phyloP scores from a whole-genome alignment of 1,140 invertebrate genomes.

The Conus betulinus region DNA sequence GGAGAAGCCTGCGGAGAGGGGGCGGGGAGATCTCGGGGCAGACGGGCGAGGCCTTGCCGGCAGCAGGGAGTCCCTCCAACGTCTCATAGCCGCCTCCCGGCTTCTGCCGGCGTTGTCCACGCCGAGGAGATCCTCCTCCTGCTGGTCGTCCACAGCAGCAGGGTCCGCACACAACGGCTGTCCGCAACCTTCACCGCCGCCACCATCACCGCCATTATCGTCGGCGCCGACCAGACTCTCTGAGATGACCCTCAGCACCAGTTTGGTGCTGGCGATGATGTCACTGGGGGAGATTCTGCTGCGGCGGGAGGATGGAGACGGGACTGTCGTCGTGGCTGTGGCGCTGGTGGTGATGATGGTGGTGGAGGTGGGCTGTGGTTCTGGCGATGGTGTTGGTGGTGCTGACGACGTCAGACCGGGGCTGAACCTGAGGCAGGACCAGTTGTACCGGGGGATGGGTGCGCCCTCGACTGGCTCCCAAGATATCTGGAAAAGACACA shows the following conservation, averaged over 20 bases:
- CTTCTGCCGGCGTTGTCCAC: no score
- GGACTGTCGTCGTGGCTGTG: background rate
- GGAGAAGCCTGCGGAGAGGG: background rate
- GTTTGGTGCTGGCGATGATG: slow-evolving; percentile 28
- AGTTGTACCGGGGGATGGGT: slow-evolving; percentile 43
- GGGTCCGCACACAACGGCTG: no score
- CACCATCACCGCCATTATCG: background rate
- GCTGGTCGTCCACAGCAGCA: no score
- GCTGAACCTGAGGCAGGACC: slow-evolving; percentile 41
- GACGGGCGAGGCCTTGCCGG: background rate
- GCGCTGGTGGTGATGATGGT: background rate
- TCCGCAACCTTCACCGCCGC: background rate
- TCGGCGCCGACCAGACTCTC: background rate
- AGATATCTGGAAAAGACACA: no score
- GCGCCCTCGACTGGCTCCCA: background rate
- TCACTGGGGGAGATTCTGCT: background rate
- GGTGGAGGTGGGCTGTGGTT: background rate
- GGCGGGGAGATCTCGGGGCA: background rate
- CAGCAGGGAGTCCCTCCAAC: background rate
- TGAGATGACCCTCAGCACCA: slow-evolving; percentile 2
- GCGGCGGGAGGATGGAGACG: background rate
- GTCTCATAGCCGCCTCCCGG: background rate
- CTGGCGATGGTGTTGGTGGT: slow-evolving; percentile 11
- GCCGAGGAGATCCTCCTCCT: no score
- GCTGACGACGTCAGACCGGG: background rate